Percentiles rank a stretch among this genome's conserved stretches.
Conservation (phyloP, 2,888 invertebrate genomes). For the Sinohyriopsis cumingii region DNA sequence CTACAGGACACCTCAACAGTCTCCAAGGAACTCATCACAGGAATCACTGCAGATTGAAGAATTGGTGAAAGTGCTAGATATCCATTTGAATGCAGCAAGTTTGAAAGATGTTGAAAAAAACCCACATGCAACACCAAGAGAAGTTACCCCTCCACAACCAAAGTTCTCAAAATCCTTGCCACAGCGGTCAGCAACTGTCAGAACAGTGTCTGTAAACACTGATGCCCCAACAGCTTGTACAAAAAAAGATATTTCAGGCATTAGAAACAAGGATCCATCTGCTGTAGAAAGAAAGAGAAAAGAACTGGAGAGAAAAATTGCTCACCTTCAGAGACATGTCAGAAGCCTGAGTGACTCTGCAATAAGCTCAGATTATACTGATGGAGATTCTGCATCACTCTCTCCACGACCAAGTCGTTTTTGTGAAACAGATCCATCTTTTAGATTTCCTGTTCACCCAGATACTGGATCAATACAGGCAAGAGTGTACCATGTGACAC, state of each 20-base stretch:
- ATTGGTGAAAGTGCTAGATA: neutral
- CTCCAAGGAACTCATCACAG: conserved; percentile 23
- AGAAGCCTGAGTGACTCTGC: conserved; percentile 64
- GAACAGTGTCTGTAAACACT: conserved; percentile 47
- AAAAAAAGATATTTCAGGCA: conserved; percentile 13
- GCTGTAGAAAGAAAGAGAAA: conserved; percentile 37
- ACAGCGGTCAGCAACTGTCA: conserved; percentile 21
- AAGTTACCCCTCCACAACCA: too few species aligned
- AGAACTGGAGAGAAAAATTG: conserved; percentile 51
- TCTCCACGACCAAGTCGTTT: conserved; percentile 49
- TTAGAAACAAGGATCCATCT: conserved; percentile 21
- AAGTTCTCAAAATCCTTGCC: conserved; percentile 23
- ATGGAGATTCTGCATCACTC: conserved; percentile 53
- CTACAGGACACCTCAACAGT: conserved; percentile 48
- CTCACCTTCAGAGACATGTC: conserved; percentile 40
- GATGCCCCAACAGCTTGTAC: conserved; percentile 25
- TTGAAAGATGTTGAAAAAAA: conserved; percentile 3
- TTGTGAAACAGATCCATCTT: conserved; percentile 37
- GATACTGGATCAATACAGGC: conserved; percentile 1
- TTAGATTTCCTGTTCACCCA: conserved; percentile 2
- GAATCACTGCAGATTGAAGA: neutral
- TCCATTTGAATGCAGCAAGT: neutral
- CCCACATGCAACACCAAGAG: conserved; percentile 5
- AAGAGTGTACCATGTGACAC: conserved; percentile 5
- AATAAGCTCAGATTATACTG: conserved; percentile 66